phyloP scores from a whole-genome alignment of 1,140 invertebrate genomes.

The Wasmannia auropunctata region DNA sequence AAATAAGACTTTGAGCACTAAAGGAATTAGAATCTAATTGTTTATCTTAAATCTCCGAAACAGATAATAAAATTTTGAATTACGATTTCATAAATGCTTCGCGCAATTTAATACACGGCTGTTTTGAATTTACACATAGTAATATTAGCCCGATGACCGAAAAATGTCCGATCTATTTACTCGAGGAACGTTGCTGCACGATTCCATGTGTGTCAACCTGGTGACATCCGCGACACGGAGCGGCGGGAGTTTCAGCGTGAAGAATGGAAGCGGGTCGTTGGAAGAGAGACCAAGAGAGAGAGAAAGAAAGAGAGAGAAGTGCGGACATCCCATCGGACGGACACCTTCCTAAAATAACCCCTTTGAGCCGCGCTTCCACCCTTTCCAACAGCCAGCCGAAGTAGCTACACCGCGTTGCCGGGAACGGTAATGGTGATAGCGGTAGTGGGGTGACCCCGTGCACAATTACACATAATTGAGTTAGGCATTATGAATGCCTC shows the following conservation, averaged over 20 bases:
- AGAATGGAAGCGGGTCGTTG: conserved; percentile 6
- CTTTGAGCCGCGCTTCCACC: conserved; percentile 65
- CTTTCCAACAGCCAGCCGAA: conserved; percentile 46
- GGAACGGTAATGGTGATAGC: conserved; percentile 10
- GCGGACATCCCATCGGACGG: conserved; percentile 42
- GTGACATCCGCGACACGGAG: neutral
- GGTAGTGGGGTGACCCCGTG: neutral
- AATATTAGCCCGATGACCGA: neutral
- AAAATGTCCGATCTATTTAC: conserved; percentile 8
- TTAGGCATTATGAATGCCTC: conserved; percentile 63
- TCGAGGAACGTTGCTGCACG: neutral
- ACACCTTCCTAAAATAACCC: conserved; percentile 74
- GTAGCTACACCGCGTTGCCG: conserved; percentile 18
- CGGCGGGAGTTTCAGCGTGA: neutral
- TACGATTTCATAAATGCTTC: neutral
- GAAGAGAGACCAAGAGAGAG: neutral
- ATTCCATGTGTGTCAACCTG: neutral
- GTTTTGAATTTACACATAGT: neutral
- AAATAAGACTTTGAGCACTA: neutral
- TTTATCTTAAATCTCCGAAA: neutral
- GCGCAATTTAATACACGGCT: neutral
- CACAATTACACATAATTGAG: conserved; percentile 67
- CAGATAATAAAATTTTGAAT: neutral
- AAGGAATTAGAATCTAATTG: neutral
- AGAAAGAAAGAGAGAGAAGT: neutral